phyloP scores from a whole-genome alignment of 2,113 vertebrate species.

The Opisthocomus hoazin region DNA sequence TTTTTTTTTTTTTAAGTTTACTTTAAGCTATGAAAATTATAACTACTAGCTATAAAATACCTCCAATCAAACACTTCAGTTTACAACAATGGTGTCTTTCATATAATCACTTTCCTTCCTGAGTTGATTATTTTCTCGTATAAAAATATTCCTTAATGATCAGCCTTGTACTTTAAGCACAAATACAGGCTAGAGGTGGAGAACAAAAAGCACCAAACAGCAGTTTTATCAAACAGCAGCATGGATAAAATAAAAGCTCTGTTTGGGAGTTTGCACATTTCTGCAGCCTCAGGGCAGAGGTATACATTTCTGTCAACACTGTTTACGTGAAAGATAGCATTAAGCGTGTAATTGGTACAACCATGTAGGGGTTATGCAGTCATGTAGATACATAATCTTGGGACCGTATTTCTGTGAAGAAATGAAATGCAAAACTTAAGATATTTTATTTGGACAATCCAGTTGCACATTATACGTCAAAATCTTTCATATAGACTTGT shows the following conservation, averaged over 20 bases:
- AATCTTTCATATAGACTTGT: background rate
- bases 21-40: background rate
- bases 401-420: background rate
- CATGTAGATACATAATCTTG: background rate
- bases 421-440: background rate
- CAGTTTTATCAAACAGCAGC: background rate
- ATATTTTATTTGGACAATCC: background rate
- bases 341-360: background rate
- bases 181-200: background rate
- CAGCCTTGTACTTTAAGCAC: background rate
- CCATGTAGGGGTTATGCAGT: background rate
- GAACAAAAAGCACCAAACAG: background rate
- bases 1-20: background rate
- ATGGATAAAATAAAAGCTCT: background rate
- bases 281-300: background rate
- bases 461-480: background rate
- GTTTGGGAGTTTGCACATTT: constrained; percentile 20
- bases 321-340: constrained; percentile 36
- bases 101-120: background rate
- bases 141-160: background rate
- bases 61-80: background rate
- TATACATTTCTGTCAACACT: constrained; percentile 34
- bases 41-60: background rate
- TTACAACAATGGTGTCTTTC: background rate
- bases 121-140: background rate